Conservation (phyloP, 2,888 invertebrate genomes). For the Drosophila peninsularis region DNA sequence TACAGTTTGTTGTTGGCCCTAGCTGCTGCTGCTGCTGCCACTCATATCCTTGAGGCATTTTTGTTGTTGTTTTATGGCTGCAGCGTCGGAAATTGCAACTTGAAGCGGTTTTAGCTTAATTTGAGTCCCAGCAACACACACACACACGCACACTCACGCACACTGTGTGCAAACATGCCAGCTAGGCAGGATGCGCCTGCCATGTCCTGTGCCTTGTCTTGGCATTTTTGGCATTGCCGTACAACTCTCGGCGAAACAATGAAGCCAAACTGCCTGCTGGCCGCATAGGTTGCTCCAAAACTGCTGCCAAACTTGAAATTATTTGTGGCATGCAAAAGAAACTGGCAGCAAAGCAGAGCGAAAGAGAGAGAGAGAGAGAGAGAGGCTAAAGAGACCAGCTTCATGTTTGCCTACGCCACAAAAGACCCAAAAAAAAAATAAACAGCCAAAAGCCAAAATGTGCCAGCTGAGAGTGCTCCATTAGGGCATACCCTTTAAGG, state of each 20-base stretch:
- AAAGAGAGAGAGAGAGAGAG: neutral
- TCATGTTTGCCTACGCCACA: conserved; percentile 23
- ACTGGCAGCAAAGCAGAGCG: conserved; percentile 12
- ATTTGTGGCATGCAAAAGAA: conserved; percentile 63
- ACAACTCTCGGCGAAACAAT: conserved; percentile 37
- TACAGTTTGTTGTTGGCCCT: conserved; percentile 46
- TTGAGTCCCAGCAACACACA: conserved; percentile 55
- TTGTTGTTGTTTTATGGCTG: conserved; percentile 46
- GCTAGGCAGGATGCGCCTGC: conserved; percentile 8
- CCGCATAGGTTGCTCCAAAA: conserved; percentile 20
- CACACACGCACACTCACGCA: neutral
- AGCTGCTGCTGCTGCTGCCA: conserved; percentile 28
- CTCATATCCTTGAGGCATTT: conserved; percentile 59
- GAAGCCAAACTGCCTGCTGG: conserved; percentile 25
- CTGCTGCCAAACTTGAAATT: conserved; percentile 46
- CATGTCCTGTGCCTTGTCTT: conserved; percentile 13
- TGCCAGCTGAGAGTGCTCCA: neutral
- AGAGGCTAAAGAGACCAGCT: conserved; percentile 3
- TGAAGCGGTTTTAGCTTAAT: conserved; percentile 77
- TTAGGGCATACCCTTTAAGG: conserved; percentile 4
- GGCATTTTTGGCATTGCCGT: conserved; percentile 49
- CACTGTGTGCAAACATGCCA: conserved; percentile 10
- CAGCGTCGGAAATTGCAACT: conserved; percentile 76
- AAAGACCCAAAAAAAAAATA: conserved; percentile 8
- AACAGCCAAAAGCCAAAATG: conserved; percentile 1